These are phyloP conservation scores for Ploceus nigricollis DNA, from an alignment of 2,113 vertebrate genomes.

Conservation along the genomic window DNA sequence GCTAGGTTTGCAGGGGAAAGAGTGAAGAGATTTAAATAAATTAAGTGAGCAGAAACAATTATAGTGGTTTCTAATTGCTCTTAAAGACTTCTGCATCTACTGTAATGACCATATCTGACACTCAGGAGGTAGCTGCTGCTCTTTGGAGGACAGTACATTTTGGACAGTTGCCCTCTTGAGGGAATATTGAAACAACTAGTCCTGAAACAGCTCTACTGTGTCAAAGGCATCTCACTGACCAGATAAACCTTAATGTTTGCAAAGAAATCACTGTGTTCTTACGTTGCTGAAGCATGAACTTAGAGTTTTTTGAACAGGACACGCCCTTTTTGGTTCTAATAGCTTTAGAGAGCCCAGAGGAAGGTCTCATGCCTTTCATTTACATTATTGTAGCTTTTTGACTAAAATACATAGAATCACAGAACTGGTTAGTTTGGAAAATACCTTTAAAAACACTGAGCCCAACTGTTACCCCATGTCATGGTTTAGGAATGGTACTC, in stretches of 20 bases:
- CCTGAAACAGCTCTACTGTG: background rate
- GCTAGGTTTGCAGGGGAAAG: background rate
- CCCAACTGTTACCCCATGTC: background rate
- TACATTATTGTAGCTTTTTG: background rate
- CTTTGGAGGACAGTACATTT: background rate
- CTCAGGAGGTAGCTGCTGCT: background rate
- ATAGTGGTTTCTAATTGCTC: background rate
- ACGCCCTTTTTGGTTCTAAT: background rate
- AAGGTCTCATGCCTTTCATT: background rate
- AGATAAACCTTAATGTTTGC: background rate
- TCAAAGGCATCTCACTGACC: background rate
- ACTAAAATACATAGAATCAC: background rate
- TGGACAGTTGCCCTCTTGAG: background rate
- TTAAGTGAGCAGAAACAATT: background rate
- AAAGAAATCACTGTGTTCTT: background rate
- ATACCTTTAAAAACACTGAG: background rate
- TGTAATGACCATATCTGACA: background rate
- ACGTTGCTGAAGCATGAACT: background rate
- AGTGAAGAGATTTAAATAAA: background rate
- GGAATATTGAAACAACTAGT: background rate
- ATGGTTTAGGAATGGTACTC: background rate
- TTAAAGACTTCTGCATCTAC: background rate
- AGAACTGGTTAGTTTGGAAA: background rate
- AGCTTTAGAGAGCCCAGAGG: background rate
- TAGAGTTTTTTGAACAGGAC: background rate